Evolutionary conservation across 2,797 vertebrate species (phyloP).

Genomic region (Vipera latastei): DNA sequence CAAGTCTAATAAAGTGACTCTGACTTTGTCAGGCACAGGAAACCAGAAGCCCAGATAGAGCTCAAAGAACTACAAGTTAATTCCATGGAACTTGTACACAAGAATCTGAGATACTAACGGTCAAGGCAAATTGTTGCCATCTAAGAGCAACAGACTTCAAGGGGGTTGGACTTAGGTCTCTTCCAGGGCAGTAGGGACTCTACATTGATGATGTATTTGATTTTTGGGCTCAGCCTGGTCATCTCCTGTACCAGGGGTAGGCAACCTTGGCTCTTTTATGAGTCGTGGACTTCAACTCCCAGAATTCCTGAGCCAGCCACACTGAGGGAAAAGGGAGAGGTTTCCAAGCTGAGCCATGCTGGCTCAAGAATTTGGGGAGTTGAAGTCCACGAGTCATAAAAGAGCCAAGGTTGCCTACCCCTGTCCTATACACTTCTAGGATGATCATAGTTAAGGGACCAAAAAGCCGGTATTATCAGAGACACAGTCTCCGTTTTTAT

Average conservation of each 20-base stretch:
- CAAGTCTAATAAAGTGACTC: neutral
- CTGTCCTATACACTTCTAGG: neutral
- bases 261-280: too few species aligned
- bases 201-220: neutral
- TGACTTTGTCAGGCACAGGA: neutral
- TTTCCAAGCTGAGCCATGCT: too few species aligned
- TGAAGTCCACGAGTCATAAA: too few species aligned
- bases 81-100: neutral
- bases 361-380: too few species aligned
- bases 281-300: too few species aligned
- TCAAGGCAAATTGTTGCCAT: neutral
- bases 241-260: neutral
- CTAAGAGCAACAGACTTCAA: neutral
- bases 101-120: neutral
- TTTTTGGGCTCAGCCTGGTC: neutral
- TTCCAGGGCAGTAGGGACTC: neutral
- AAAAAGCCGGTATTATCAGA: neutral
- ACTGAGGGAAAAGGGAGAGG: too few species aligned
- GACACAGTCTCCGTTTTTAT: neutral
- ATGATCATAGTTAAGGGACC: neutral
- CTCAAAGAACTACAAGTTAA: neutral
- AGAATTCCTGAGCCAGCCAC: too few species aligned
- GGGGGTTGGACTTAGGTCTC: neutral
- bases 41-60: neutral
- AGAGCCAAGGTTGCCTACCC: too few species aligned